These are phyloP conservation scores for Buathra laborator DNA, from an alignment of 2,888 invertebrate genomes.

Conservation along the genomic window DNA sequence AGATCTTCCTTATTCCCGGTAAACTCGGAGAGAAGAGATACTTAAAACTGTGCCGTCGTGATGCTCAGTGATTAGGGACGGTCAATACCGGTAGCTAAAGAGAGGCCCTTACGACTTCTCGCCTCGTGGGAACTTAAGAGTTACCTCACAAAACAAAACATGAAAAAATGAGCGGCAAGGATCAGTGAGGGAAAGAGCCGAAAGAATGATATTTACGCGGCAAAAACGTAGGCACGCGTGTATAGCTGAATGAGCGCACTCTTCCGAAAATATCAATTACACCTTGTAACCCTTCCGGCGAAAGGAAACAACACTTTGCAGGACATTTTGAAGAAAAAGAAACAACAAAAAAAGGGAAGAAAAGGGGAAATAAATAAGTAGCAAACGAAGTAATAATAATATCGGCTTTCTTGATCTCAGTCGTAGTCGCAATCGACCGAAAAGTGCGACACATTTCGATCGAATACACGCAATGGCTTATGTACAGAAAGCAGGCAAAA, in stretches of 20 bases:
- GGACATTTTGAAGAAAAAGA: slow-evolving; percentile 25
- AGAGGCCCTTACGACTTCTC: slow-evolving; percentile 41
- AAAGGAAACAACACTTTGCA: slow-evolving; percentile 39
- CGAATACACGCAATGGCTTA: slow-evolving; percentile 80
- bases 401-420: slow-evolving; percentile 30
- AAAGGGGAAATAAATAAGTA: background rate
- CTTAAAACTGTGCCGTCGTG: slow-evolving; percentile 34
- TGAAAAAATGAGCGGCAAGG: background rate
- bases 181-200: background rate
- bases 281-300: slow-evolving; percentile 24
- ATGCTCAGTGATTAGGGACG: slow-evolving; percentile 37
- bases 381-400: slow-evolving; percentile 1
- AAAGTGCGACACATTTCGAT: slow-evolving; percentile 77
- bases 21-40: slow-evolving; percentile 2
- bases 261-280: slow-evolving; percentile 53
- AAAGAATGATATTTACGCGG: slow-evolving; percentile 28
- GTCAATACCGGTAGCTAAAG: slow-evolving; percentile 54
- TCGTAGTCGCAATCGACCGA: slow-evolving; percentile 22
- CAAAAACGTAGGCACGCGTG: slow-evolving; percentile 7
- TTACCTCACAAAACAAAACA: slow-evolving; percentile 6
- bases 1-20: slow-evolving; percentile 11
- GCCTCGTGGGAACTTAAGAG: slow-evolving; percentile 54
- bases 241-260: slow-evolving; percentile 14
- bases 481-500: slow-evolving; percentile 9
- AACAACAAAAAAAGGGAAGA: background rate